phyloP scores from a whole-genome alignment of 2,888 invertebrate genomes.

The Pseudoips prasinana region DNA sequence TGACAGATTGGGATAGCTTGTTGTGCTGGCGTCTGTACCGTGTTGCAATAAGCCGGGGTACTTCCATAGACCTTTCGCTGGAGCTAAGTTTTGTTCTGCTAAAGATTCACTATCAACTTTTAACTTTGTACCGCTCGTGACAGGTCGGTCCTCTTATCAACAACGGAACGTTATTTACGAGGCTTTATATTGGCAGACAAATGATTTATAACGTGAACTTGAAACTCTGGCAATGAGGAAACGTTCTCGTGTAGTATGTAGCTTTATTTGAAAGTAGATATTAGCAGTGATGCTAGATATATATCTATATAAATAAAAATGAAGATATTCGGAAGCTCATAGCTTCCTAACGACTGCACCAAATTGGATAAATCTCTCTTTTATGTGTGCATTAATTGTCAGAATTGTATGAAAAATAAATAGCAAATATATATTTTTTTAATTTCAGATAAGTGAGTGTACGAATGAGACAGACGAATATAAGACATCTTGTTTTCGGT shows the following conservation, averaged over 20 bases:
- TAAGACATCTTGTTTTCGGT: too few species aligned
- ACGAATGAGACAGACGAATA: too few species aligned
- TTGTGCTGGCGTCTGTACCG: too few species aligned
- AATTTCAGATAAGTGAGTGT: too few species aligned
- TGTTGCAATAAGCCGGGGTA: slow-evolving; percentile 30
- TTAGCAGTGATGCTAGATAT: background rate
- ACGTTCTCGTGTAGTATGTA: slow-evolving; percentile 4
- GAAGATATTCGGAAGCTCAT: too few species aligned
- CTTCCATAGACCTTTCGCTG: slow-evolving; percentile 45
- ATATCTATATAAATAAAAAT: too few species aligned
- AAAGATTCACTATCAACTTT: slow-evolving; percentile 72
- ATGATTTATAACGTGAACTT: slow-evolving; percentile 49
- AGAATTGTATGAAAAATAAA: too few species aligned
- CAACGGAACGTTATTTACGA: slow-evolving; percentile 59
- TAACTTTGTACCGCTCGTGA: slow-evolving; percentile 65
- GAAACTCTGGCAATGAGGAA: slow-evolving; percentile 28
- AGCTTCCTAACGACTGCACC: too few species aligned
- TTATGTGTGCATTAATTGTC: too few species aligned
- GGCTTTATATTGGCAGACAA: slow-evolving; percentile 40
- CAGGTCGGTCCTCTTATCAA: slow-evolving; percentile 57
- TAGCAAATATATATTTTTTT: too few species aligned
- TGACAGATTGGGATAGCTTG: too few species aligned
- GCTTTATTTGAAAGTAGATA: background rate
- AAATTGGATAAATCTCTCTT: too few species aligned
- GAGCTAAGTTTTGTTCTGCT: slow-evolving; percentile 52